Base-by-base conservation (phyloP, 2,113 vertebrate species). In the Pleuronectes platessa region DNA sequence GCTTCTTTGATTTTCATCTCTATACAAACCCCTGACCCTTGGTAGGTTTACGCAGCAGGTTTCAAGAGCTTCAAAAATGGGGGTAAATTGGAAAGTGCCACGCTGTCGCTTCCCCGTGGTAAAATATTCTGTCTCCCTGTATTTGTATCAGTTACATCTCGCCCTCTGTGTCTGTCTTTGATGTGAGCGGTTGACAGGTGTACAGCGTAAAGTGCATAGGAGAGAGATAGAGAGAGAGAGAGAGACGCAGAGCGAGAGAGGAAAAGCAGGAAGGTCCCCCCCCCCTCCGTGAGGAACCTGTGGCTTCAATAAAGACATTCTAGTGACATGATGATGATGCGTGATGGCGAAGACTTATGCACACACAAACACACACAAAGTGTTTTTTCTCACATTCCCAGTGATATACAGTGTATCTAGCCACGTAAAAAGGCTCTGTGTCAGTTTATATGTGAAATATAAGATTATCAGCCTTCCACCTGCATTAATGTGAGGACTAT, bases 31-130 rank as follows among this genome's bases (percentile, higher is more conserved):
- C 21, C 11, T 23, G 11, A 31, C 26, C 56, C 24, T 13, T 0
- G 17, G 26, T 21, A 21, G 20, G 51, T 54, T 20, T n/a, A 54
- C 51, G 42, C 66, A 79, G 68, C 42, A 45, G 67, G 70, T 82
- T 78, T 76, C 58, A 81, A 77, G 73, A 69, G 83, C 76, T 83
- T 72, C 68, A 42, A 63, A 77, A 79, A 86, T 65, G 23, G 53
- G 81, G 64, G 64, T 70, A 84, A 86, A 89, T 86, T 90, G 85
- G 71, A 90, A 84, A 82, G 70, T 71, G 67, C 35, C 66, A 80
- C 40, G 47, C 54, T 7, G 65, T 72, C 26, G 42, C 47, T 70
- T 79, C 47, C 49, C 23, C n/a, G 31, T 65, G 53, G 61, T 81
- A 74, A 82, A 78, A 81, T 78, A 79, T 64, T 77, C 76, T 79